Evolutionary conservation across 2,888 invertebrate species (phyloP).

Genomic region (Amphipoea lucens): DNA sequence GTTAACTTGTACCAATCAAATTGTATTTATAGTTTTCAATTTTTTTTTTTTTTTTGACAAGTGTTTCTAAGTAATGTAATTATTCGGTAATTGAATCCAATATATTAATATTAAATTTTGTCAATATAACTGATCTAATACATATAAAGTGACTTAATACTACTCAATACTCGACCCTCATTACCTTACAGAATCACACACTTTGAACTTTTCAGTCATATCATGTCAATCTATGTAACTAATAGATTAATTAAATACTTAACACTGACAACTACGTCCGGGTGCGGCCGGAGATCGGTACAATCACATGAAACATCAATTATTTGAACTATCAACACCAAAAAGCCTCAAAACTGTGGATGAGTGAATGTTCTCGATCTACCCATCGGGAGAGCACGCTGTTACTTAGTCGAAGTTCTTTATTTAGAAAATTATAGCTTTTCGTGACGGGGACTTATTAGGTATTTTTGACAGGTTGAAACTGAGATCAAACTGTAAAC

Average conservation of each 20-base stretch:
- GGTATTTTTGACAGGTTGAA: no score
- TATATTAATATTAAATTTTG: conserved; percentile 50
- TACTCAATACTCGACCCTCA: conserved; percentile 71
- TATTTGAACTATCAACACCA: conserved; percentile 67
- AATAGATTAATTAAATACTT: conserved; percentile 63
- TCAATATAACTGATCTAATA: conserved; percentile 55
- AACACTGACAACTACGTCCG: conserved; percentile 50
- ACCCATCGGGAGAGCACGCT: conserved; percentile 3
- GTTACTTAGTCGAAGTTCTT: no score
- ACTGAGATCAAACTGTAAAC: no score
- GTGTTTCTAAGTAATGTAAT: conserved; percentile 42
- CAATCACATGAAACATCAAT: conserved; percentile 65
- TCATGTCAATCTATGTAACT: conserved; percentile 70
- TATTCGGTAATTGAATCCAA: conserved; percentile 46
- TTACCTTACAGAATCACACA: conserved; percentile 74
- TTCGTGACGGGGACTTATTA: no score
- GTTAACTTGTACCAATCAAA: conserved; percentile 67
- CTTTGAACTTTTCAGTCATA: conserved; percentile 82
- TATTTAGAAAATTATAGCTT: no score
- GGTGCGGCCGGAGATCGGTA: conserved; percentile 53
- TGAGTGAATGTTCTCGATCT: conserved; percentile 1
- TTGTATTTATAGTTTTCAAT: conserved; percentile 53
- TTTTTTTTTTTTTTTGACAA: conserved; percentile 29
- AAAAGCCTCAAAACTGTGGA: conserved; percentile 28
- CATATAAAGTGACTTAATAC: conserved; percentile 68